Conservation (phyloP, 1,140 invertebrate genomes). For the Diachasma alloeum region DNA sequence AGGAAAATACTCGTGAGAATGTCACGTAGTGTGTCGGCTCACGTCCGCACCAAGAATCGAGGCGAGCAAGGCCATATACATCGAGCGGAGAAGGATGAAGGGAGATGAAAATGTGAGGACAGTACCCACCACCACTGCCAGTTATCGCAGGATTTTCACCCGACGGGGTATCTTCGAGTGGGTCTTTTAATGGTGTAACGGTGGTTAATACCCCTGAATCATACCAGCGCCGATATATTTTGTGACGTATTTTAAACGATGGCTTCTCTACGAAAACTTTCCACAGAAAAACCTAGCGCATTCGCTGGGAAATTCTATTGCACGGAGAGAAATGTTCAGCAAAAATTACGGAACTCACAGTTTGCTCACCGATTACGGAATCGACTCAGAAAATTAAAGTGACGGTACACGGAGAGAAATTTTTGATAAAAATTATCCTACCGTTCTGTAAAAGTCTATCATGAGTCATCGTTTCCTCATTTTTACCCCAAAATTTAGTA, state of each 20-base stretch:
- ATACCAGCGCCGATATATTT: background rate
- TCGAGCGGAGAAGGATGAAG: background rate
- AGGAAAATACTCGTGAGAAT: constrained; percentile 29
- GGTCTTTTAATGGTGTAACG: background rate
- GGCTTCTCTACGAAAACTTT: background rate
- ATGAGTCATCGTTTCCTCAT: too few relatives aligned
- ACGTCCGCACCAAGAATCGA: constrained; percentile 28
- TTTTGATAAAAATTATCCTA: too few relatives aligned
- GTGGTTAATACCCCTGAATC: background rate
- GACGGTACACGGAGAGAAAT: too few relatives aligned
- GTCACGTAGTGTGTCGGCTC: constrained; percentile 28
- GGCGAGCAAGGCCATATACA: constrained; percentile 13
- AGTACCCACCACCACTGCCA: background rate
- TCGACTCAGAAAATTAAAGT: too few relatives aligned
- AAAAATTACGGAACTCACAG: too few relatives aligned
- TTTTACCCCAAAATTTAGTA: too few relatives aligned
- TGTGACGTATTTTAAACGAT: background rate
- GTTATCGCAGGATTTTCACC: constrained; percentile 24
- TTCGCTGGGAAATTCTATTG: too few relatives aligned
- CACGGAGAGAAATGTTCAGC: too few relatives aligned
- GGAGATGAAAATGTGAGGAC: constrained; percentile 1
- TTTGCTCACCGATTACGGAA: too few relatives aligned
- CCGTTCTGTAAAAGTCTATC: too few relatives aligned
- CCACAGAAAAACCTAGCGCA: too few relatives aligned
- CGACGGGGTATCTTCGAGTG: constrained; percentile 18